Percentiles rank a stretch among this genome's conserved stretches.
phyloP scores from a whole-genome alignment of 2,888 invertebrate genomes.

The Hyalella azteca region DNA sequence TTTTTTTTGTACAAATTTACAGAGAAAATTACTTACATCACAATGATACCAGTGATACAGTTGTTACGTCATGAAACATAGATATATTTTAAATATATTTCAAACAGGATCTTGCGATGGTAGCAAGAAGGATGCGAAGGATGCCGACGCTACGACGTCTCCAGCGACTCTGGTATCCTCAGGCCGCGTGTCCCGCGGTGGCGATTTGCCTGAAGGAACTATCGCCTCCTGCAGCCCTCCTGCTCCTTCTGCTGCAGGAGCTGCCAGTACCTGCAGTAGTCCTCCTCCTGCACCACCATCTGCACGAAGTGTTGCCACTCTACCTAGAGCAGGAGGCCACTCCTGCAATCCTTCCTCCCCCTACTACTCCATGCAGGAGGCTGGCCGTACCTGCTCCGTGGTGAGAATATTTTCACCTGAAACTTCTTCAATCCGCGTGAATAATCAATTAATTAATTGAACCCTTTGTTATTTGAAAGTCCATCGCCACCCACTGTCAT shows the following conservation, averaged over 20 bases:
- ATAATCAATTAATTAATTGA: too few species aligned
- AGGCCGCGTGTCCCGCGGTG: not conserved
- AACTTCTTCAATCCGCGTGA: too few species aligned
- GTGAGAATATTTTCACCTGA: too few species aligned
- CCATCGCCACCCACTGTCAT: too few species aligned
- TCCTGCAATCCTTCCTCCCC: not conserved
- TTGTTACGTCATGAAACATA: too few species aligned
- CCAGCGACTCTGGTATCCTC: not conserved
- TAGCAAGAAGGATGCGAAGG: not conserved
- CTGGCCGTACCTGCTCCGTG: not conserved
- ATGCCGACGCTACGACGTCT: not conserved
- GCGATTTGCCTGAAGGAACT: not conserved
- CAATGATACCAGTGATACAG: too few species aligned
- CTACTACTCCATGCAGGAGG: not conserved
- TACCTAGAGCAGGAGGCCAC: constrained; percentile 11
- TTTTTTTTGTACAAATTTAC: too few species aligned
- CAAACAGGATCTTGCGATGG: not conserved
- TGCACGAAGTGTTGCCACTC: not conserved
- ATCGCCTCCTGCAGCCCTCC: not conserved
- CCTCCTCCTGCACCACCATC: not conserved
- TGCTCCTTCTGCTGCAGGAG: not conserved
- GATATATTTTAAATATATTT: too few species aligned
- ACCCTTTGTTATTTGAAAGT: too few species aligned
- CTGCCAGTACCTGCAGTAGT: not conserved
- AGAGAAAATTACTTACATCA: too few species aligned